Base-by-base conservation (phyloP, 2,113 vertebrate species). In the Telmatochromis brichardi region DNA sequence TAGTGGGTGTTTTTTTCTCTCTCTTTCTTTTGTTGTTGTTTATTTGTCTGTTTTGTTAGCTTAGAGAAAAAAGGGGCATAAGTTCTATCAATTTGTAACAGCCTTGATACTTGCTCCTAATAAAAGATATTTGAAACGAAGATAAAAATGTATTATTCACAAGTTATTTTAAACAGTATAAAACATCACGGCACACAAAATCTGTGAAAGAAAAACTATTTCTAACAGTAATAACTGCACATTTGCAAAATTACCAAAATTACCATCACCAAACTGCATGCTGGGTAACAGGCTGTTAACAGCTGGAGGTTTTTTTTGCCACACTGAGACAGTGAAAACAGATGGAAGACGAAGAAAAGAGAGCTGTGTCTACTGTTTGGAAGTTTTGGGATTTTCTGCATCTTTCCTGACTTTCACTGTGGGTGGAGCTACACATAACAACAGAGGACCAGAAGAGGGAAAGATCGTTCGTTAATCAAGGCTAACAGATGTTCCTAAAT, bases 171-270 rank as follows among this genome's bases (percentile, higher is more conserved):
- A 6, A 71, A 42, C 65, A 26, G 37, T 23, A 4, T 4, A 10
- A 23, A 73, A 45, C 21, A 10, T 73, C 13, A 26, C 1, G 21
- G 37, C 65, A 45, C 37, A 23, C 21, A 45, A 17, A 45, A 45
- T 9, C 5, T 26, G 37, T 17, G 37, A 45, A 73, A 73, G 0
- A 42, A 47, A 45, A 73, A 26, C 2, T 73, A 45, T 73, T 45
- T 45, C 37, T 26, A 45, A 73, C 68, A 17, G 14, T 73, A 45
- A 17, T 26, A 73, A 73, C 21, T 73, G 37, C 68, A 26, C 37
- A 73, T 73, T 45, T 71, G 37, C 65, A 73, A 73, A 45, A 73
- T 23, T 15, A 42, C 7, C 63, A 68, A 40, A 68, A 68, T 71
- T 71, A 6, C n/a, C 40, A 28, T 17, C 68, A 73, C 14, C 68